Percentiles rank a stretch among this genome's conserved stretches.
phyloP scores from a whole-genome alignment of 1,140 invertebrate species.

The Mya arenaria region DNA sequence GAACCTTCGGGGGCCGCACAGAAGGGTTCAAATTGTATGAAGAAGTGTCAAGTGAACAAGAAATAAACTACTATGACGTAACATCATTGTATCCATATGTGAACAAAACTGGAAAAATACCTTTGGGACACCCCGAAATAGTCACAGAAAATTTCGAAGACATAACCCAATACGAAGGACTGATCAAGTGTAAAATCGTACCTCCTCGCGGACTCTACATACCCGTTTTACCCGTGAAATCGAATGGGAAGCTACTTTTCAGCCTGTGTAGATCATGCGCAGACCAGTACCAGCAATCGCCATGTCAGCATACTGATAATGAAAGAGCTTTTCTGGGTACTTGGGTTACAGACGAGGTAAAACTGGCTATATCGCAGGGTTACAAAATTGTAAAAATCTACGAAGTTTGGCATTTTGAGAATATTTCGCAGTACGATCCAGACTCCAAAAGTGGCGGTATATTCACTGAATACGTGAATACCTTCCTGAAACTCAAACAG shows the following conservation, averaged over 20 bases:
- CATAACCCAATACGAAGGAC: not conserved
- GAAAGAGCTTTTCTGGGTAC: constrained; percentile 4
- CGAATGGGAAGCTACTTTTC: constrained; percentile 20
- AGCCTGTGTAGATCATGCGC: constrained; percentile 10
- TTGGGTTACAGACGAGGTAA: not conserved
- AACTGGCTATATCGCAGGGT: not conserved
- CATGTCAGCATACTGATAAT: not conserved
- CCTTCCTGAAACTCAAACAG: constrained; percentile 62
- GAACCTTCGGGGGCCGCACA: constrained; percentile 13
- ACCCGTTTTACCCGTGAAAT: not conserved
- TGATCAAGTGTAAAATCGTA: constrained; percentile 14
- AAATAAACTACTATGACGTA: constrained; percentile 23
- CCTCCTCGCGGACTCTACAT: constrained; percentile 5
- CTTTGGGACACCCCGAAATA: not conserved
- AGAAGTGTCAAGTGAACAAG: not conserved
- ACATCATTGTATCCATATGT: constrained; percentile 23
- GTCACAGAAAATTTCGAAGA: constrained; percentile 2
- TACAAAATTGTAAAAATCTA: constrained; percentile 2
- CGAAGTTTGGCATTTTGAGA: constrained; percentile 14
- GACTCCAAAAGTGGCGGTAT: not conserved
- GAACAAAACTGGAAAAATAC: constrained; percentile 17
- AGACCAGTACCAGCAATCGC: not conserved
- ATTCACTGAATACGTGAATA: constrained; percentile 57
- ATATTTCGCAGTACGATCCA: not conserved
- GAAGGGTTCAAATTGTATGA: constrained; percentile 7